These are phyloP conservation scores for Bradysia coprophila DNA, from an alignment of 1,140 invertebrate genomes.

Conservation along the genomic window DNA sequence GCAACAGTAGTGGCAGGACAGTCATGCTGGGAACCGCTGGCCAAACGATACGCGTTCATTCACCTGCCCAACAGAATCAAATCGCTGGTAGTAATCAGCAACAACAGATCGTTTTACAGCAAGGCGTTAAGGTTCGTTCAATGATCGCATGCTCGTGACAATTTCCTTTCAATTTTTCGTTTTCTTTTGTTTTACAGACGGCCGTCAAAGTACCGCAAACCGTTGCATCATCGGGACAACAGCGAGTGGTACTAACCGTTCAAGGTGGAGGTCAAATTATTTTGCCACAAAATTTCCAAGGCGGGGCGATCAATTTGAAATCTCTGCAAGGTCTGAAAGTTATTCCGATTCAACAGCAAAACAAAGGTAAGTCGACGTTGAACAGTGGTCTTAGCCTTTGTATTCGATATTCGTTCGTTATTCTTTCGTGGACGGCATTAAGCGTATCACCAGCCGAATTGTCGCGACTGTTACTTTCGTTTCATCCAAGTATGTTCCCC, in stretches of 20 bases:
- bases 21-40: conserved; percentile 13
- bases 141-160: too few species aligned
- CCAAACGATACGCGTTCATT: conserved; percentile 14
- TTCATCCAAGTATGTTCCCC: too few species aligned
- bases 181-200: conserved; percentile 5
- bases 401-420: too few species aligned
- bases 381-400: too few species aligned
- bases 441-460: too few species aligned
- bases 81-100: background rate
- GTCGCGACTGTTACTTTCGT: too few species aligned
- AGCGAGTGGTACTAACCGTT: conserved; percentile 41
- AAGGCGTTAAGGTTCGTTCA: conserved; percentile 2
- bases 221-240: conserved; percentile 7
- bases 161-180: too few species aligned
- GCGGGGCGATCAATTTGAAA: conserved; percentile 39
- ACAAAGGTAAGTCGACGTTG: too few species aligned
- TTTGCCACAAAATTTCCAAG: conserved; percentile 31
- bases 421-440: too few species aligned
- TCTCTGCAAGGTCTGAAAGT: conserved; percentile 48
- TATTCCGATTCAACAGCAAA: conserved; percentile 28
- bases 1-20: conserved; percentile 4
- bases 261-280: conserved; percentile 35
- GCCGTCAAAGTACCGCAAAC: background rate
- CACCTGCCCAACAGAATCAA: background rate
- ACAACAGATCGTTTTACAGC: conserved; percentile 1